phyloP scores from a whole-genome alignment of 2,888 invertebrate species.

The Eupithecia insigniata region DNA sequence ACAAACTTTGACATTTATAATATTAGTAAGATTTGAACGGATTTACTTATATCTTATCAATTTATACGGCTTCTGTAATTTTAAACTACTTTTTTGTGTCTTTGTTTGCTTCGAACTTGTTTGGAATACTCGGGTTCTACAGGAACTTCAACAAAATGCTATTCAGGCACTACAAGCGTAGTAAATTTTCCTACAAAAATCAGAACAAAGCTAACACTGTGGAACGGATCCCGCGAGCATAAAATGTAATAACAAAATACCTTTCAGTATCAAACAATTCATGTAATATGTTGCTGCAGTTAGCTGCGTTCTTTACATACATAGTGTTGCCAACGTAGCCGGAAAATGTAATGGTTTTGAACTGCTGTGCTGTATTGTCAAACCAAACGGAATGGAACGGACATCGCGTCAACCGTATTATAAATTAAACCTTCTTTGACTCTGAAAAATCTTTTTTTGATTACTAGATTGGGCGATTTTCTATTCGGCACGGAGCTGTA shows the following conservation, averaged over 20 bases:
- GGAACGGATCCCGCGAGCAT: slow-evolving; percentile 19
- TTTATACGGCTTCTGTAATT: background rate
- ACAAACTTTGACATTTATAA: no score
- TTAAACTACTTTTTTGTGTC: background rate
- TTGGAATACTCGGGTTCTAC: background rate
- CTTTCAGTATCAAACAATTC: slow-evolving; percentile 34
- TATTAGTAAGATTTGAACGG: no score
- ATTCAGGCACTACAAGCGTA: background rate
- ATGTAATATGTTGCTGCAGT: slow-evolving; percentile 35
- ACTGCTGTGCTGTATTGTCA: background rate
- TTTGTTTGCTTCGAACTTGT: background rate
- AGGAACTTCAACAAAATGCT: background rate
- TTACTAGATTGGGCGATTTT: no score
- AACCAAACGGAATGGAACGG: background rate
- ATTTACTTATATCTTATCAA: background rate
- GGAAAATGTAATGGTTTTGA: background rate
- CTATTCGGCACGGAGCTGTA: no score
- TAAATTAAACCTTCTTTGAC: background rate
- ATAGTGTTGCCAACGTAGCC: slow-evolving; percentile 22
- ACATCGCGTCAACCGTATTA: background rate
- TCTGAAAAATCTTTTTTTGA: background rate
- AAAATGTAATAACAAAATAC: slow-evolving; percentile 35
- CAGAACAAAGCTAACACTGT: slow-evolving; percentile 8
- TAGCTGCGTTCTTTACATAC: slow-evolving; percentile 35
- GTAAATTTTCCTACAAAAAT: slow-evolving; percentile 15